These are phyloP conservation scores for Potamilus streckersoni DNA, from an alignment of 1,140 invertebrate species.

Conservation along the genomic window DNA sequence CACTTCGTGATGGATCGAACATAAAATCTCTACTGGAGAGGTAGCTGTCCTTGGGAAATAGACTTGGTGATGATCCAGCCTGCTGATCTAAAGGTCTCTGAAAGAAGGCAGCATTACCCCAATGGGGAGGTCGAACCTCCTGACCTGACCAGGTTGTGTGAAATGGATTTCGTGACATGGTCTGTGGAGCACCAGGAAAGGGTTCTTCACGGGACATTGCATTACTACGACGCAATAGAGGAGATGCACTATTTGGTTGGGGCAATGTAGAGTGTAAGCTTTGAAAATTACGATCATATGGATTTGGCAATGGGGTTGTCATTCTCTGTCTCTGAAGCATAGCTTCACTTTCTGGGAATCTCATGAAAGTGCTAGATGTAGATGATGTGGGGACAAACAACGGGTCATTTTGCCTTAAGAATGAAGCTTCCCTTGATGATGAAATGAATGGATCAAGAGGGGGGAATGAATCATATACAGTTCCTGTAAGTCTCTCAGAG, in stretches of 20 bases:
- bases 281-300: slow-evolving; percentile 51
- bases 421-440: slow-evolving; percentile 29
- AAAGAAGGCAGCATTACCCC: slow-evolving; percentile 56
- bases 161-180: slow-evolving; percentile 59
- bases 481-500: slow-evolving; percentile 42
- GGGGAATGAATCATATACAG: slow-evolving; percentile 31
- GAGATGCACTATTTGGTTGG: slow-evolving; percentile 42
- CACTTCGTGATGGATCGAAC: slow-evolving; percentile 59
- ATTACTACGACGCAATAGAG: slow-evolving; percentile 40
- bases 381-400: slow-evolving; percentile 42
- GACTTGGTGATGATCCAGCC: slow-evolving; percentile 42
- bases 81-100: slow-evolving; percentile 44
- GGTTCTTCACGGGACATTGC: background rate
- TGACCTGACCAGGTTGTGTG: slow-evolving; percentile 58
- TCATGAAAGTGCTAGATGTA: slow-evolving; percentile 41
- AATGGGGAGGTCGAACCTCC: slow-evolving; percentile 55
- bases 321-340: slow-evolving; percentile 56
- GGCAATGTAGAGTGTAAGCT: slow-evolving; percentile 46
- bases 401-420: slow-evolving; percentile 36
- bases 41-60: slow-evolving; percentile 59
- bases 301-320: slow-evolving; percentile 51
- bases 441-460: slow-evolving; percentile 37
- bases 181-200: slow-evolving; percentile 41
- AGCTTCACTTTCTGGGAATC: slow-evolving; percentile 54
- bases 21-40: slow-evolving; percentile 58